Percentiles rank a stretch among this genome's conserved stretches.
phyloP scores from a whole-genome alignment of 2,888 invertebrate genomes.

The Eupithecia dodoneata region DNA sequence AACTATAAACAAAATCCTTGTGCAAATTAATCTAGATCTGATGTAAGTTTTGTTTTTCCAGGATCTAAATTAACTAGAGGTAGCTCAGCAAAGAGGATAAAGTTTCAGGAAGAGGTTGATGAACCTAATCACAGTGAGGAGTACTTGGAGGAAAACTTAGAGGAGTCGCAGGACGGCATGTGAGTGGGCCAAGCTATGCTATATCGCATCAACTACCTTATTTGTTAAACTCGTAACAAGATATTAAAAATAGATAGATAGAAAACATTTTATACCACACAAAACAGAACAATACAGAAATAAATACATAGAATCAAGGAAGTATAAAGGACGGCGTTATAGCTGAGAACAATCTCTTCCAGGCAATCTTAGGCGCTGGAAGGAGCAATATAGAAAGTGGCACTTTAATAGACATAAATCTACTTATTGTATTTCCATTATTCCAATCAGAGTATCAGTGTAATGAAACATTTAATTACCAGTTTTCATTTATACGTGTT shows the following conservation, averaged over 20 bases:
- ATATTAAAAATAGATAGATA: not conserved
- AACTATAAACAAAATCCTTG: not conserved
- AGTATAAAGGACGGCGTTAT: no score
- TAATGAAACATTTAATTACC: not conserved
- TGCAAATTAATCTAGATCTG: not conserved
- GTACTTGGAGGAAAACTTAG: slow-evolving; percentile 26
- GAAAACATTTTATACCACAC: no score
- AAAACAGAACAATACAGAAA: no score
- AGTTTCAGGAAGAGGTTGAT: slow-evolving; percentile 28
- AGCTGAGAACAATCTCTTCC: no score
- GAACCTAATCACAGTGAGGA: slow-evolving; percentile 7
- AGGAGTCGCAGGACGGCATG: slow-evolving; percentile 32
- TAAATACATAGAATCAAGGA: no score
- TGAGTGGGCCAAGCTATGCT: slow-evolving; percentile 2
- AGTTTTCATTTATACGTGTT: no score
- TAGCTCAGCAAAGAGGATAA: slow-evolving; percentile 23
- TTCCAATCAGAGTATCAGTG: not conserved
- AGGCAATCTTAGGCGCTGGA: no score
- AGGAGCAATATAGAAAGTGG: no score
- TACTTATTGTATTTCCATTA: not conserved
- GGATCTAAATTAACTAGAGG: slow-evolving; percentile 11
- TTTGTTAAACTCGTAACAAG: not conserved
- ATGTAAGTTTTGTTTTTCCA: slow-evolving; percentile 7
- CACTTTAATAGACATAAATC: not conserved
- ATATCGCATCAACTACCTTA: not conserved